Evolutionary conservation across 2,797 vertebrate species (phyloP).

Genomic region (Heliangelus exortis): DNA sequence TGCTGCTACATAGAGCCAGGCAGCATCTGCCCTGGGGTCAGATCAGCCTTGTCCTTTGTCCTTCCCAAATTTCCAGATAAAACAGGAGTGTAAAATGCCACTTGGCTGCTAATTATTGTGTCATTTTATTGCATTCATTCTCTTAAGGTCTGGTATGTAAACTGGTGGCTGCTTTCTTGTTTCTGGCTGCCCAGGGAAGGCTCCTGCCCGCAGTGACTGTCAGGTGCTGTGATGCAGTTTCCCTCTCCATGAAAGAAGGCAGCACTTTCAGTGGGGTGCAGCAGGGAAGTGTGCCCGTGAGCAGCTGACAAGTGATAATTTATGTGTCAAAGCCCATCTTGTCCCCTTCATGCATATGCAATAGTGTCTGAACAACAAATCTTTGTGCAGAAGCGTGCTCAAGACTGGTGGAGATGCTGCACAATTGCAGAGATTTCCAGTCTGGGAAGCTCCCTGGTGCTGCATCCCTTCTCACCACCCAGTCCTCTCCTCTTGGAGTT

Average conservation of each 20-base stretch:
- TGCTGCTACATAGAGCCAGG: background rate
- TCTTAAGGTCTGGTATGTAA: conserved; percentile 4
- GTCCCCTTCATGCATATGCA: conserved; percentile 74
- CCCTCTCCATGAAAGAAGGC: conserved; percentile 26
- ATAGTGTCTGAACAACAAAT: conserved; percentile 47
- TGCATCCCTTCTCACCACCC: background rate
- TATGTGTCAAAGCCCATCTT: conserved; percentile 75
- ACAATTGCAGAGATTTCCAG: background rate
- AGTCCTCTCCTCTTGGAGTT: background rate
- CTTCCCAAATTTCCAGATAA: conserved; percentile 21
- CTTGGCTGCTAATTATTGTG: conserved; percentile 46
- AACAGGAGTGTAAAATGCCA: background rate
- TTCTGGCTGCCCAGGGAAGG: background rate
- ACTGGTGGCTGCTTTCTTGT: background rate
- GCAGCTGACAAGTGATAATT: conserved; percentile 74
- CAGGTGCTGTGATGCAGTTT: conserved; percentile 7
- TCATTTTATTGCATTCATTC: conserved; percentile 1
- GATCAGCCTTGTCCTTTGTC: background rate
- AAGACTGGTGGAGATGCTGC: background rate
- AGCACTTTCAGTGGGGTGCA: conserved; percentile 50
- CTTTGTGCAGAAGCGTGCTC: background rate
- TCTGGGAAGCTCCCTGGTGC: background rate
- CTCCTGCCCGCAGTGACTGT: conserved; percentile 11
- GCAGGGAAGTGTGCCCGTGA: conserved; percentile 57
- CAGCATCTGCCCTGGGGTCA: background rate